Conservation (phyloP, 2,888 invertebrate species). For the Ditula angustiorana region DNA sequence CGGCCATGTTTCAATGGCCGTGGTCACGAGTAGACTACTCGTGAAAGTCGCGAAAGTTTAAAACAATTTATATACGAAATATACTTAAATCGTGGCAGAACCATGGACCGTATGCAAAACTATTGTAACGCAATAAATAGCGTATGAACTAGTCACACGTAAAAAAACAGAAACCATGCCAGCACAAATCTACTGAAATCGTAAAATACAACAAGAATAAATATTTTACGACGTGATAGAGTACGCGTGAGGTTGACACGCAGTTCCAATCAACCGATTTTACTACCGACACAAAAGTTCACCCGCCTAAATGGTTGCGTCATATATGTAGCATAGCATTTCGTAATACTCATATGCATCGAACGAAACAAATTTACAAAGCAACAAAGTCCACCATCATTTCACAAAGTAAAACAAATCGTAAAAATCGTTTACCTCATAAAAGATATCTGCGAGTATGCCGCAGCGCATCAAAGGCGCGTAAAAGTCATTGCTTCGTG, state of each 20-base stretch:
- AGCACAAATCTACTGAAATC: constrained; percentile 20
- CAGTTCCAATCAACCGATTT: constrained; percentile 39
- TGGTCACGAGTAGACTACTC: no score
- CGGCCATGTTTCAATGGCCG: no score
- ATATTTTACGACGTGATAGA: constrained; percentile 38
- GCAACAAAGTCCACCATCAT: constrained; percentile 26
- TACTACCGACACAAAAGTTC: constrained; percentile 26
- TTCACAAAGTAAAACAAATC: constrained; percentile 36
- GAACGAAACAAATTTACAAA: constrained; percentile 5
- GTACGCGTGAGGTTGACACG: constrained; percentile 40
- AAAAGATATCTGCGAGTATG: constrained; percentile 41
- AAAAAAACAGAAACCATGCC: constrained; percentile 2
- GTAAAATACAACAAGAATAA: constrained; percentile 35
- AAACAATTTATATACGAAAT: no score
- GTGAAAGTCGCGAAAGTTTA: no score
- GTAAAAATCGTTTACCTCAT: constrained; percentile 41
- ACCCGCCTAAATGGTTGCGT: constrained; percentile 13
- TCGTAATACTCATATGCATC: constrained; percentile 5
- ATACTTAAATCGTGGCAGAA: no score
- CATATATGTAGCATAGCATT: constrained; percentile 3
- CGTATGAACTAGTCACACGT: neutral
- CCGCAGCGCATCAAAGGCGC: constrained; percentile 51
- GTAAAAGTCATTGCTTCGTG: constrained; percentile 53
- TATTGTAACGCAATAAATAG: neutral
- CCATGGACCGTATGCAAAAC: neutral